phyloP scores from a whole-genome alignment of 1,140 invertebrate species.

The Psilanteris sp. region DNA sequence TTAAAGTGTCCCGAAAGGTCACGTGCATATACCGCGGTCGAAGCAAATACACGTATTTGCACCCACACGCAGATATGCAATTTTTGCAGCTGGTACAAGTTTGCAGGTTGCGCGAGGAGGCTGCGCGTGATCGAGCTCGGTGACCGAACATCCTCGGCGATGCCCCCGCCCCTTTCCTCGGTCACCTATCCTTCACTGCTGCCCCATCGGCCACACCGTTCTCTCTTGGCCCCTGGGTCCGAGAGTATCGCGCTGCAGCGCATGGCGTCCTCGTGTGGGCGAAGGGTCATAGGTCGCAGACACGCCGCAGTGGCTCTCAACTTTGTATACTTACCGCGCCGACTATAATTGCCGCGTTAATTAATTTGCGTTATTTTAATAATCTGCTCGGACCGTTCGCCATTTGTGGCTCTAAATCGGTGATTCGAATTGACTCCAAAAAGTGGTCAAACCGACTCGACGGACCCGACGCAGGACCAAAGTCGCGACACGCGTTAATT shows the following conservation, averaged over 20 bases:
- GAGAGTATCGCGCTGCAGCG: constrained; percentile 71
- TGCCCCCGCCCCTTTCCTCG: constrained; percentile 66
- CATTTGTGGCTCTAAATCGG: too few species aligned
- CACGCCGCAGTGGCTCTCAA: constrained; percentile 75
- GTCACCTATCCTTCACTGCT: constrained; percentile 66
- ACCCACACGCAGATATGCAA: constrained; percentile 50
- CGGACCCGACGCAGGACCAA: too few species aligned
- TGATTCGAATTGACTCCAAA: too few species aligned
- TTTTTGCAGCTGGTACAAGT: constrained; percentile 75
- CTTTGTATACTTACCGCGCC: constrained; percentile 3
- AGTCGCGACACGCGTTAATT: too few species aligned
- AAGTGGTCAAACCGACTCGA: too few species aligned
- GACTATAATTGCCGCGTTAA: constrained; percentile 34
- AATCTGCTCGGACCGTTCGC: too few species aligned
- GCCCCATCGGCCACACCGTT: constrained; percentile 65
- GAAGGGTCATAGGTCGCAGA: constrained; percentile 78
- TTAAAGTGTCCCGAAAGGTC: constrained; percentile 61
- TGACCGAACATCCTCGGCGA: constrained; percentile 69
- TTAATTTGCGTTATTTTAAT: constrained; percentile 15
- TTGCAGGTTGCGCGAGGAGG: constrained; percentile 75
- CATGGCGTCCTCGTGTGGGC: constrained; percentile 77
- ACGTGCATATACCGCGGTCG: constrained; percentile 41
- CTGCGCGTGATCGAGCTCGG: constrained; percentile 74
- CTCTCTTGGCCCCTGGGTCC: constrained; percentile 67
- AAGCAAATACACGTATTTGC: constrained; percentile 44